Percentiles rank a stretch among this genome's conserved stretches.
These are phyloP conservation scores for Pogonocherus hispidulus DNA, from an alignment of 2,888 invertebrate species.

Conservation along the genomic window DNA sequence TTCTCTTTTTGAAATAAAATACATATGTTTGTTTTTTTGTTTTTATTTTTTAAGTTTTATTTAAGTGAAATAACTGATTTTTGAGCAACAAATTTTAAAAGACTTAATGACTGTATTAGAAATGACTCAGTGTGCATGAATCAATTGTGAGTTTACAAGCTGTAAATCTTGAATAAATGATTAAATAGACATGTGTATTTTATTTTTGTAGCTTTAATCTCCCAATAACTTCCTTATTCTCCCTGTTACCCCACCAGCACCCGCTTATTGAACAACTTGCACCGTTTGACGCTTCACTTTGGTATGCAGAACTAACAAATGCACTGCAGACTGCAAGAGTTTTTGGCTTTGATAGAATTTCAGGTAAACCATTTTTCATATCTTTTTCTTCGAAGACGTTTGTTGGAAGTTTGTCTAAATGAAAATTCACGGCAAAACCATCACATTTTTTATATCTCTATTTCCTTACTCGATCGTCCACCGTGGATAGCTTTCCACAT, in stretches of 20 bases:
- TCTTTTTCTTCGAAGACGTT: too few species aligned
- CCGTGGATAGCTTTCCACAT: too few species aligned
- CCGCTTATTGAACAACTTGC: conserved; percentile 3
- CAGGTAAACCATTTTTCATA: too few species aligned
- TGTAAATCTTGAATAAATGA: conserved; percentile 37
- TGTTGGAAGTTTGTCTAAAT: too few species aligned
- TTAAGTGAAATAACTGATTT: too few species aligned
- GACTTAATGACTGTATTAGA: background rate
- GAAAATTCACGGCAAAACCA: too few species aligned
- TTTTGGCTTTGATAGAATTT: too few species aligned
- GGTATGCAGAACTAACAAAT: background rate
- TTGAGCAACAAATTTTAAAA: too few species aligned
- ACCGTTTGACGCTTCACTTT: background rate
- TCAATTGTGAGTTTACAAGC: conserved; percentile 27
- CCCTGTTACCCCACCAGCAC: conserved; percentile 16
- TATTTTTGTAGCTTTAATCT: conserved; percentile 38
- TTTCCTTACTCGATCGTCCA: too few species aligned
- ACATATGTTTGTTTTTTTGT: conserved; percentile 54
- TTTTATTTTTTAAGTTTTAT: conserved; percentile 25
- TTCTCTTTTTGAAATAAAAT: conserved; percentile 47
- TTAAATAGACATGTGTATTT: conserved; percentile 62
- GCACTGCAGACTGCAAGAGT: too few species aligned
- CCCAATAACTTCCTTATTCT: conserved; percentile 24
- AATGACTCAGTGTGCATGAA: conserved; percentile 23
- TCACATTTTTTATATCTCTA: too few species aligned